Evolutionary conservation across 2,113 vertebrate species (phyloP), one percentile per base, ranked within the genome.

Genomic region (Corythaeola cristata): DNA sequence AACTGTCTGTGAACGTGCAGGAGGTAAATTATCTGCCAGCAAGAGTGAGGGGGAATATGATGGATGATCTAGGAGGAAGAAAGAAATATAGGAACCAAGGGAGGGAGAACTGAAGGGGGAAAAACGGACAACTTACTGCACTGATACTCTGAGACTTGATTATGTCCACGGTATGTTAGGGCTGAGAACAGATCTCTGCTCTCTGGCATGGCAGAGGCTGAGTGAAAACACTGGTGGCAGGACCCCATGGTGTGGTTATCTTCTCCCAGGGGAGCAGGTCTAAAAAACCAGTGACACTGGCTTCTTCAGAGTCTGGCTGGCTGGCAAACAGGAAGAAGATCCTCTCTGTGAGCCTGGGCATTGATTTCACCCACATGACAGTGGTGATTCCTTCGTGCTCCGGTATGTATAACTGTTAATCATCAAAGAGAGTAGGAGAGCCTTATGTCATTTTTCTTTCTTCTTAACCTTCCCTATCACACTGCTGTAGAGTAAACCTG

Each of bases 131-230:
- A 18, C 33, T 83, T 30, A 15, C 11, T 80, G 22, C 35, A 74
- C 32, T 52, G 47, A 28, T 82, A 45, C 32, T 58, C 26, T 39
- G 64, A 45, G 52, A 55, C 21, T 63, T 79, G 33, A 18, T 64
- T 33, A 56, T 5, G 23, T 72, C 28, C 24, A 9, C 0, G 5
- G 14, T 49, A 11, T 3, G 0, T 23, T 12, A 41, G n/a, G 59
- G 32, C 12, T 62, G 55, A 76, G 68, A 86, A 58, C 12, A 77
- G 30, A 69, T 3, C n/a, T 77, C 50, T 81, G 22, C 17, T 73
- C 30, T 56, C 59, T 26, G 45, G 22, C 50, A 32, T 11, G 27
- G 47, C 47, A 81, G 59, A 81, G 20, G 9, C 59, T 55, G 55
- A 41, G 14, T n/a, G 47, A 87, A 55, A 87, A 67, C 12, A 2